Evolutionary conservation across 1,140 invertebrate genomes (phyloP), one percentile per base, ranked within the genome.

Genomic region (Adelges cooleyi): DNA sequence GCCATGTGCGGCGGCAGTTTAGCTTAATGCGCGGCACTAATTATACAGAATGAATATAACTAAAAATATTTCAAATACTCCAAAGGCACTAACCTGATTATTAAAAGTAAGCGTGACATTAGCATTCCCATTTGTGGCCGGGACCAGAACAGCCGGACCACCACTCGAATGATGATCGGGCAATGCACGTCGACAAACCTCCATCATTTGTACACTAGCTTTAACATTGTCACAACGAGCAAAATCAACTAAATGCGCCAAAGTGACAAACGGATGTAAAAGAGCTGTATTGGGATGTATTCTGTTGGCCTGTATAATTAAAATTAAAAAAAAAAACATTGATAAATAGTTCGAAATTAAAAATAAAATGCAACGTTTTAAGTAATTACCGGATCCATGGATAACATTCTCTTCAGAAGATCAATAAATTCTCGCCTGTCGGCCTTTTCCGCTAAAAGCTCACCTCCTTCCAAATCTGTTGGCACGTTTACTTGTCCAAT

Each of bases 381-480:
- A 25, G 50, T 54, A 80, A 77, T 78, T 80, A 86, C 86, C 81
- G 96, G 94, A 79, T 98, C 95, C 82, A 98, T 90, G 15, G 94
- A 97, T 52, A 98, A 80, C 95, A 98, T 98, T 71, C 92, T 81
- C 77, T 98, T 98, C 13, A 98, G 77, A 67, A 98, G 81, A 77
- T 98, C 94, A 72, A 98, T 96, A 71, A 98, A 98, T 75, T 98
- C 94, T 70, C 92, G 80, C 50, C 95, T 80, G 75, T 98, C 95
- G 9, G 91, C 89, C 75, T 98, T 98, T 75, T 98, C 95, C 0
- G 92, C 93, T 69, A 96, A 77, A 40, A 98, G 77, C 74, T 98
- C 93, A 68, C 90, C 89, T 4, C 94, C 92, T 77, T 97, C 94
- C 65, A 98, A 78, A 78, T 98, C 93, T 8, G 91, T 95, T 42